Evolutionary conservation across 1,140 invertebrate genomes (phyloP).

Genomic region (Ylistrum balloti): DNA sequence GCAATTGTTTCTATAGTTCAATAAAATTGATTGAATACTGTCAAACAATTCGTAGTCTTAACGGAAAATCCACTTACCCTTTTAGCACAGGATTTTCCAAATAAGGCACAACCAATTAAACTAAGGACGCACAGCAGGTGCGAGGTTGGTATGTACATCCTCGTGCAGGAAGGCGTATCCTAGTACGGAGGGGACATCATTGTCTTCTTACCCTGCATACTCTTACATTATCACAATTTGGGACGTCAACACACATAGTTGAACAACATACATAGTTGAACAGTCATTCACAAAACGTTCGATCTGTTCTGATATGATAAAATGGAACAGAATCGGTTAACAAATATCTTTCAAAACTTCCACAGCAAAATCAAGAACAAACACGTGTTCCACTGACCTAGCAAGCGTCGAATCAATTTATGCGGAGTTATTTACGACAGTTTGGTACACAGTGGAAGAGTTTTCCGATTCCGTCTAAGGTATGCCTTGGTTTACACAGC

Average conservation of each 20-base stretch:
- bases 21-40: too few species aligned
- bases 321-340: too few species aligned
- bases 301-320: not conserved
- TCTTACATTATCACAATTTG: not conserved
- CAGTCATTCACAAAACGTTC: too few species aligned
- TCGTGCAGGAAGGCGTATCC: not conserved
- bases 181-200: not conserved
- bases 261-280: too few species aligned
- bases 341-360: not conserved
- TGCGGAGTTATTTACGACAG: not conserved
- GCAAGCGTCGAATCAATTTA: not conserved
- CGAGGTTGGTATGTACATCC: not conserved
- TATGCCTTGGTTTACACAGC: constrained; percentile 24
- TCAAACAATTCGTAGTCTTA: not conserved
- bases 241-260: too few species aligned
- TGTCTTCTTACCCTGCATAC: not conserved
- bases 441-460: not conserved
- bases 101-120: constrained; percentile 27
- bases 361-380: not conserved
- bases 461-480: constrained; percentile 8
- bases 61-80: not conserved
- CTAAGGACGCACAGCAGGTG: constrained; percentile 12
- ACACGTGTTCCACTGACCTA: not conserved
- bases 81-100: constrained; percentile 17
- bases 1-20: too few species aligned